phyloP scores from a whole-genome alignment of 2,113 vertebrate genomes.

The Monarcha castaneiventris region DNA sequence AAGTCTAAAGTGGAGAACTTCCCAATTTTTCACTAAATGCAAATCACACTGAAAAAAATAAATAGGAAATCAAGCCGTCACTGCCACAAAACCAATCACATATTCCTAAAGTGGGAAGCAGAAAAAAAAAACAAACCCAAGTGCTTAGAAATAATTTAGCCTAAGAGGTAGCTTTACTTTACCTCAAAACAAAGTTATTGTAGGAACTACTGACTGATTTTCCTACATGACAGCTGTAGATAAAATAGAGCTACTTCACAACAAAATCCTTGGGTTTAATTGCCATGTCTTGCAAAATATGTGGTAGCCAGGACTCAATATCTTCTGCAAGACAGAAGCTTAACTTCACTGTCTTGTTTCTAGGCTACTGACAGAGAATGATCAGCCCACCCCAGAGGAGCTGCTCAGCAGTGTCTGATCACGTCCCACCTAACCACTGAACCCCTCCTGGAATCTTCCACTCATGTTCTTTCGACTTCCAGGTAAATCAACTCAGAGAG shows the following conservation, averaged over 20 bases:
- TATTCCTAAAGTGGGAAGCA: neutral
- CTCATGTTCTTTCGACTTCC: neutral
- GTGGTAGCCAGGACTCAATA: neutral
- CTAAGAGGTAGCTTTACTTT: neutral
- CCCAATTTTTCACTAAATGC: neutral
- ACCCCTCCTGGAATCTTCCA: neutral
- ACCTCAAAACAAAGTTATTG: neutral
- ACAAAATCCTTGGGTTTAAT: neutral
- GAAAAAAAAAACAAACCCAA: accelerated
- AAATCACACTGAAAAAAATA: neutral
- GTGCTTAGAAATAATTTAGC: neutral
- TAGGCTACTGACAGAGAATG: neutral
- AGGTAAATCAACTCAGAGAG: neutral
- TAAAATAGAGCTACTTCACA: neutral
- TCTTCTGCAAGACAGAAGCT: neutral
- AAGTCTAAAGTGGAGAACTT: neutral
- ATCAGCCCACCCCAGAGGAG: neutral
- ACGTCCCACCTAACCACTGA: neutral
- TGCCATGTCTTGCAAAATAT: neutral
- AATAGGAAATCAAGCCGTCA: neutral
- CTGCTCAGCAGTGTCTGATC: neutral
- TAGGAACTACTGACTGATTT: neutral
- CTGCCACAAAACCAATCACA: neutral
- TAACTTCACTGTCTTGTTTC: neutral
- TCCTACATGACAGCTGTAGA: neutral